A percentile compares a stretch with the other conserved stretches of the same genome.
Evolutionary conservation across 2,797 vertebrate species (phyloP).

Genomic region (Fistularia tabacaria): DNA sequence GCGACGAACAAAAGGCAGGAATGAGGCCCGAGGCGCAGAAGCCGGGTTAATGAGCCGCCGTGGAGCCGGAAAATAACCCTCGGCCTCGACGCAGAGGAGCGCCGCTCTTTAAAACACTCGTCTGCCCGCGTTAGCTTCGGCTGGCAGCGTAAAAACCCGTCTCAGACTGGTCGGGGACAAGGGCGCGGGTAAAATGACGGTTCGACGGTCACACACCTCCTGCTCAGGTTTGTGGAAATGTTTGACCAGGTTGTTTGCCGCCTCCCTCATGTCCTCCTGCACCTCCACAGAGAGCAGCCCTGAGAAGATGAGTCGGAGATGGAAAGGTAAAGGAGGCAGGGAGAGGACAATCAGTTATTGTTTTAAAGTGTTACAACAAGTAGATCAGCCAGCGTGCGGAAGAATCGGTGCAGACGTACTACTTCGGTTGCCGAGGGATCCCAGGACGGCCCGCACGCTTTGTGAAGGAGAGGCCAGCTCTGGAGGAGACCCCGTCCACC

Average conservation of each 20-base stretch:
- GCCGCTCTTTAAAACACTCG: conserved; percentile 4
- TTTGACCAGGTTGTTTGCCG: conserved; percentile 95
- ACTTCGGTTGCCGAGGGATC: conserved; percentile 83
- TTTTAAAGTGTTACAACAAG: conserved; percentile 30
- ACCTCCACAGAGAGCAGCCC: conserved; percentile 89
- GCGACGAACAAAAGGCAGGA: conserved; percentile 11
- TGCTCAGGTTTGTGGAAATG: conserved; percentile 98
- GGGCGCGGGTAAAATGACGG: too few species aligned
- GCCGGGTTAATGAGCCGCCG: conserved; percentile 20
- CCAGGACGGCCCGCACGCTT: conserved; percentile 82
- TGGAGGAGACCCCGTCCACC: conserved; percentile 89
- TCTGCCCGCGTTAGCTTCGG: neutral
- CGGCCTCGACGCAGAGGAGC: conserved; percentile 12
- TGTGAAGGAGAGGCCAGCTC: conserved; percentile 90
- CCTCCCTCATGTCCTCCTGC: conserved; percentile 94
- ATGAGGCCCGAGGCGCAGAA: conserved; percentile 13
- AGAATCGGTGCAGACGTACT: conserved; percentile 76
- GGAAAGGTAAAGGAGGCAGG: conserved; percentile 25
- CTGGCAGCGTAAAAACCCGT: too few species aligned
- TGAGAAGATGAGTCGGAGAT: conserved; percentile 49
- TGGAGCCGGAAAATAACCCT: conserved; percentile 24
- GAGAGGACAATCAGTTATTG: conserved; percentile 27
- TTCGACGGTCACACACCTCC: conserved; percentile 79
- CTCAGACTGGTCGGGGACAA: too few species aligned
- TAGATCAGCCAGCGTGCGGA: conserved; percentile 57